Evolutionary conservation across 2,797 vertebrate species (phyloP), one percentile per base, ranked within the genome.

Genomic region (Fringilla coelebs): DNA sequence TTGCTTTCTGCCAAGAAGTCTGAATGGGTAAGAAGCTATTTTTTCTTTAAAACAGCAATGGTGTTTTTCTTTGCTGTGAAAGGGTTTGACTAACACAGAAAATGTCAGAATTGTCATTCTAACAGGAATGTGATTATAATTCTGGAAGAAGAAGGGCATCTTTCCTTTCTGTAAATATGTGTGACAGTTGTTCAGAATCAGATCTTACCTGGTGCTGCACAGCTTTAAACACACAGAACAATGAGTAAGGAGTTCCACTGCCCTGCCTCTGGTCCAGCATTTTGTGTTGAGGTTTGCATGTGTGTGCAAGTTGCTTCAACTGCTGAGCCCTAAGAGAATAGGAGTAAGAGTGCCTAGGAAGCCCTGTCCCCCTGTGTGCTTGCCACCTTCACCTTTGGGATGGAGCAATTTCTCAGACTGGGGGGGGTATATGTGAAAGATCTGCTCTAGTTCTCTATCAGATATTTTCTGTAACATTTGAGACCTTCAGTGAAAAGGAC

Each of bases 201-300:
- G 17, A 28, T 62, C 29, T 83, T 17, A 18, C 24, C 32, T 75
- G 54, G 17, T 78, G 45, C 81, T 72, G 21, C 0, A 0, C n/a
- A 74, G 52, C 38, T 0, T 0, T 60, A 21, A 19, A 7, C 52
- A 24, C 1, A 0, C 5, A 20, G 34, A 45, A 31, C n/a, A 61
- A 36, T 19, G 31, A 61, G 25, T 32, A 29, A 43, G 22, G n/a
- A 34, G 22, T 61, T 74, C 10, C 38, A 46, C 32, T 43, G 22
- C 20, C 0, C 21, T 57, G 51, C 31, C 24, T 43, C 17, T 71
- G 54, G 5, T 60, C 12, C 21, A 36, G 1, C 1, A 1, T 46
- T 70, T 41, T 34, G 2, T 36, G 21, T 25, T 0, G 0, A 32
- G 24, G 9, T 32, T 78, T 75, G 31, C 8, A 0, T 11, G 3